Conservation (phyloP, 2,797 vertebrate genomes). For the Rhynchotus rufescens region DNA sequence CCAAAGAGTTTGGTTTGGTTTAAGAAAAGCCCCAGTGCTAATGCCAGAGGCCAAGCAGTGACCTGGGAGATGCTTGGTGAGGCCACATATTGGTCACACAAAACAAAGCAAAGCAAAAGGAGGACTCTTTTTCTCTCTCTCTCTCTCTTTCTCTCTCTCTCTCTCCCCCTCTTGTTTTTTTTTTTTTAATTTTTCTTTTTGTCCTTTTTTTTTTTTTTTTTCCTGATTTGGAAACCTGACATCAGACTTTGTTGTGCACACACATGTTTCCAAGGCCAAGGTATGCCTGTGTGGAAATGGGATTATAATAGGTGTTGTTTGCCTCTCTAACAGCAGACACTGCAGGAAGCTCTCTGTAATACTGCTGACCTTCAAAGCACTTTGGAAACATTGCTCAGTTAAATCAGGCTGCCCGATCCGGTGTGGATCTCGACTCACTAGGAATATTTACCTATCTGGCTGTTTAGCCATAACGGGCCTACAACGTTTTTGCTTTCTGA, state of each 20-base stretch:
- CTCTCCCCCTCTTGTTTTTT: too few species aligned
- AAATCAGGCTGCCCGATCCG: neutral
- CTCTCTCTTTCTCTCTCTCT: too few species aligned
- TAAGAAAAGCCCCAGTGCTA: neutral
- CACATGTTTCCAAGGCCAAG: neutral
- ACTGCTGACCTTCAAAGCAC: neutral
- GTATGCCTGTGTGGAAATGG: neutral
- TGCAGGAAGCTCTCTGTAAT: neutral
- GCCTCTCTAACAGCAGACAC: neutral
- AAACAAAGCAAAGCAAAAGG: neutral
- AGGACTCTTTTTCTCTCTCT: neutral
- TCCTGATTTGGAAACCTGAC: neutral
- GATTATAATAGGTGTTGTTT: slow-evolving; percentile 15
- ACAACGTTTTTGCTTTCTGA: neutral
- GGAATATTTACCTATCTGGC: neutral
- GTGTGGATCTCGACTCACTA: neutral
- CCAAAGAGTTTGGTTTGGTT: neutral
- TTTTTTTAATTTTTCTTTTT: too few species aligned
- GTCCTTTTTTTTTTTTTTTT: too few species aligned
- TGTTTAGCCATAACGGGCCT: neutral
- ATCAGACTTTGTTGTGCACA: neutral
- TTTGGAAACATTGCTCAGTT: neutral
- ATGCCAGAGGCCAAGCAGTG: neutral
- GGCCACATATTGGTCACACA: neutral
- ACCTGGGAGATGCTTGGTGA: neutral